Conservation (phyloP, 2,888 invertebrate genomes). For the Agrotis puta region DNA sequence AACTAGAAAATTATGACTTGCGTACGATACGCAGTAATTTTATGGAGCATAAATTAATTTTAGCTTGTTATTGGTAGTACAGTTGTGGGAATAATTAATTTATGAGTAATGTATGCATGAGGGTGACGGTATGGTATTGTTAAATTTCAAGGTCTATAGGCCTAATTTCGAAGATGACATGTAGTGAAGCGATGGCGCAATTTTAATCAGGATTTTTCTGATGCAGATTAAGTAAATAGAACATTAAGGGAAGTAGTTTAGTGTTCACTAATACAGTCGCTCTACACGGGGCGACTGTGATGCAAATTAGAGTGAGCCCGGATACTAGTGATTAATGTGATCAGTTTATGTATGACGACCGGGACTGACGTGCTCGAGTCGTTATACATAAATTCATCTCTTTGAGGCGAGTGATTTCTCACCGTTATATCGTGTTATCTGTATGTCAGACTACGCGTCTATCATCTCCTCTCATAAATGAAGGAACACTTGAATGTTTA, state of each 20-base stretch:
- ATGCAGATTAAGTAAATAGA: background rate
- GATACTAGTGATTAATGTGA: slow-evolving; percentile 40
- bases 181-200: slow-evolving; percentile 36
- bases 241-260: background rate
- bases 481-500: slow-evolving; percentile 34
- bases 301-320: slow-evolving; percentile 40
- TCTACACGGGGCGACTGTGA: slow-evolving; percentile 19
- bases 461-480: slow-evolving; percentile 11
- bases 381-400: slow-evolving; percentile 1
- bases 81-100: slow-evolving; percentile 77
- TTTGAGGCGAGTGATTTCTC: slow-evolving; percentile 23
- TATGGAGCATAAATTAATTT: slow-evolving; percentile 83
- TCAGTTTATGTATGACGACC: slow-evolving; percentile 30
- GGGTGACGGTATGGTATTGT: slow-evolving; percentile 71
- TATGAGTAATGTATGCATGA: slow-evolving; percentile 82
- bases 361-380: background rate
- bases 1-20: slow-evolving; percentile 67
- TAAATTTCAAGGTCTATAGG: slow-evolving; percentile 68
- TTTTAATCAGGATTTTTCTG: slow-evolving; percentile 27
- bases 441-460: background rate
- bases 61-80: slow-evolving; percentile 69
- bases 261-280: background rate
- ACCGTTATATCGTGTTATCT: slow-evolving; percentile 15
- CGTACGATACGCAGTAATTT: slow-evolving; percentile 72
- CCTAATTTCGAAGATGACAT: slow-evolving; percentile 62